Percentiles rank a stretch among this genome's conserved stretches.
These are phyloP conservation scores for Matsumurasca onukii DNA, from an alignment of 1,140 invertebrate genomes.

Conservation along the genomic window DNA sequence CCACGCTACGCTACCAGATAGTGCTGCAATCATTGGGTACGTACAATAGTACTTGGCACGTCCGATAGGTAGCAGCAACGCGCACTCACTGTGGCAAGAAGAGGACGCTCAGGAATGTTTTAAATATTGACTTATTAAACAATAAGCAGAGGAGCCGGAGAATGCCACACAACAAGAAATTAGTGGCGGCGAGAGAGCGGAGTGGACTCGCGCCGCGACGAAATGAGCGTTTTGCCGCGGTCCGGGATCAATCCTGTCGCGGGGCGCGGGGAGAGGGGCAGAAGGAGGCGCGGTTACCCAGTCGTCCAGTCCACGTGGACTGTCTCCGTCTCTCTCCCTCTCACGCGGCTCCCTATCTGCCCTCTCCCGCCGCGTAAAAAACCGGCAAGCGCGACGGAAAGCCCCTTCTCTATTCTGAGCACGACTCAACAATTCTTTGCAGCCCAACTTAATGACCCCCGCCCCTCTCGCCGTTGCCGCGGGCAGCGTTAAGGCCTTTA, in stretches of 20 bases:
- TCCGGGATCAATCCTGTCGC: conserved; percentile 30
- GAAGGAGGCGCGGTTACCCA: conserved; percentile 1
- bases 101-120: conserved; percentile 8
- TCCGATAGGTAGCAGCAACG: background rate
- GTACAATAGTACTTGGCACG: background rate
- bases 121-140: conserved; percentile 27
- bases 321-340: conserved; percentile 7
- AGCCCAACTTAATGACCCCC: conserved; percentile 38
- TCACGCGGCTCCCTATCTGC: background rate
- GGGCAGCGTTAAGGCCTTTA: conserved; percentile 34
- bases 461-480: conserved; percentile 22
- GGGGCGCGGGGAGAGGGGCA: background rate
- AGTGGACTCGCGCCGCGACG: conserved; percentile 27
- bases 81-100: background rate
- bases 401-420: conserved; percentile 32
- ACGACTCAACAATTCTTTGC: conserved; percentile 27
- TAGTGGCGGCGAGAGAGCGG: conserved; percentile 21
- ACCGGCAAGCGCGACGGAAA: conserved; percentile 28
- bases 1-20: too few relatives aligned
- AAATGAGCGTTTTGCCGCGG: conserved; percentile 37
- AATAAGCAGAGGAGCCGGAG: conserved; percentile 22
- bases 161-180: conserved; percentile 28
- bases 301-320: conserved; percentile 18
- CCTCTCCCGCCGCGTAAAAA: conserved; percentile 32
- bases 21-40: too few relatives aligned